phyloP scores from a whole-genome alignment of 2,888 invertebrate species.

The Flexamia atlantica region DNA sequence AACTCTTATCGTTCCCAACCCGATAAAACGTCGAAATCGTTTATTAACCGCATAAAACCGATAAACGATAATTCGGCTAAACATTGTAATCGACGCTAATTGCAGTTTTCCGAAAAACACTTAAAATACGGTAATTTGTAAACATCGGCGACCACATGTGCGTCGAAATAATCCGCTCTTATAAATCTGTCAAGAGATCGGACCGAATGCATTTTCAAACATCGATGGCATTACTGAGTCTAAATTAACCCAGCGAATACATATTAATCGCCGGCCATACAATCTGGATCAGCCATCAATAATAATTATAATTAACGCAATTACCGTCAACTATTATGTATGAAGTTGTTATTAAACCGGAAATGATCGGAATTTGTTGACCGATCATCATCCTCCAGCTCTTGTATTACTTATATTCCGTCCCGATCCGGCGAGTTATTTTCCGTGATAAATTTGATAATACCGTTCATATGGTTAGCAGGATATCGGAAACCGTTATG shows the following conservation, averaged over 20 bases:
- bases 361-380: constrained; percentile 51
- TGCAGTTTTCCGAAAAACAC: constrained; percentile 43
- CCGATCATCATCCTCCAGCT: constrained; percentile 27
- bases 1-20: background rate
- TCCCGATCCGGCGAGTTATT: constrained; percentile 21
- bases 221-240: constrained; percentile 47
- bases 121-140: constrained; percentile 39
- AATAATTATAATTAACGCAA: constrained; percentile 62
- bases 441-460: background rate
- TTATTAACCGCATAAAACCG: constrained; percentile 52
- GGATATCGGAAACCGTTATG: no score
- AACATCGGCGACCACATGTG: constrained; percentile 15
- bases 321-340: constrained; percentile 53
- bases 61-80: background rate
- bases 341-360: constrained; percentile 53
- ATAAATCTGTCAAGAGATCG: constrained; percentile 50
- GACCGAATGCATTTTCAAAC: constrained; percentile 47
- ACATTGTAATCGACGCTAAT: constrained; percentile 47
- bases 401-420: constrained; percentile 46
- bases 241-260: constrained; percentile 38
- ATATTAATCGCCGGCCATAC: constrained; percentile 56
- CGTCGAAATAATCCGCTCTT: constrained; percentile 26
- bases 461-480: no score
- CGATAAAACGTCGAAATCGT: constrained; percentile 35
- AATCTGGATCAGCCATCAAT: constrained; percentile 56